These are phyloP conservation scores for Lerista edwardsae DNA, from an alignment of 2,797 vertebrate species.

Conservation along the genomic window DNA sequence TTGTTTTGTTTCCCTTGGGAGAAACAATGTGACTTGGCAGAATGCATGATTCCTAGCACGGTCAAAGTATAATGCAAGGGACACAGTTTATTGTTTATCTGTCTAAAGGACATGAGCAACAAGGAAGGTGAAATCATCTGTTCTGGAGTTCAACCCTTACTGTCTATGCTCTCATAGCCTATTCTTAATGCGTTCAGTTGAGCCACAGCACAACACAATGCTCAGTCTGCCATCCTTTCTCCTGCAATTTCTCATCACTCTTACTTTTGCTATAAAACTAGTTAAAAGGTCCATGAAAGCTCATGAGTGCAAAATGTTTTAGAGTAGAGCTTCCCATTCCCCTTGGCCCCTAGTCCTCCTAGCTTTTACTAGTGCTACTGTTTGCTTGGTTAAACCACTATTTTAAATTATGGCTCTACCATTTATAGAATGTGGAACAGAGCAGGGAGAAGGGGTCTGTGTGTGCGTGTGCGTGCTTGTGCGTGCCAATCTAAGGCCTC, in stretches of 20 bases:
- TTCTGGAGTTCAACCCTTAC: not conserved
- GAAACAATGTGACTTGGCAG: slow-evolving; percentile 1
- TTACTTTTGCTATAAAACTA: not conserved
- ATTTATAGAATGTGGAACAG: not conserved
- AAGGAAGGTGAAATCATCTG: not conserved
- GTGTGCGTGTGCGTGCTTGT: not conserved
- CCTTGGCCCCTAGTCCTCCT: not conserved
- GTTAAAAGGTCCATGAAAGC: not conserved
- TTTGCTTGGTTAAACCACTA: not conserved
- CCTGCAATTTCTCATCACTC: not conserved
- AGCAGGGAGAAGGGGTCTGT: too few species aligned
- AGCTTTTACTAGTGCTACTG: too few species aligned
- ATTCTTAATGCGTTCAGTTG: not conserved
- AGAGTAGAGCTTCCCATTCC: not conserved
- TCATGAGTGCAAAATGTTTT: not conserved
- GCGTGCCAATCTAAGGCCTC: not conserved
- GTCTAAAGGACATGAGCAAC: not conserved
- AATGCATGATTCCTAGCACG: not conserved
- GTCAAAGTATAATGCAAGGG: not conserved
- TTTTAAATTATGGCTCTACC: not conserved
- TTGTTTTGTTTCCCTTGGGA: not conserved
- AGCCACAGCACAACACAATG: not conserved
- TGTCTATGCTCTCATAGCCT: not conserved
- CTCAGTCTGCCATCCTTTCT: not conserved
- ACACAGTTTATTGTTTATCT: not conserved